Conservation (phyloP, 2,113 vertebrate genomes). For the Cariama cristata region DNA sequence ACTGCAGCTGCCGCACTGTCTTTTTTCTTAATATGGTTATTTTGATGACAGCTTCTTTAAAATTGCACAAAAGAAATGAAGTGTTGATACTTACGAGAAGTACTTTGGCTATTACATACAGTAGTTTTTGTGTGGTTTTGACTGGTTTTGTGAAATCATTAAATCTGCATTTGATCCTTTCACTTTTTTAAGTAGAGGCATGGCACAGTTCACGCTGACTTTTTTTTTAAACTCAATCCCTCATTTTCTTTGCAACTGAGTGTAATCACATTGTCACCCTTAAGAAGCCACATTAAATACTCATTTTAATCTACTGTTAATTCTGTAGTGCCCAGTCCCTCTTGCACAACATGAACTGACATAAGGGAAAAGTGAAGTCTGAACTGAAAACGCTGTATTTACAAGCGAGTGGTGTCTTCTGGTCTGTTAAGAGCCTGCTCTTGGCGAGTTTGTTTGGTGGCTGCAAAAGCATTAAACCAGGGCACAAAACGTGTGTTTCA, state of each 20-base stretch:
- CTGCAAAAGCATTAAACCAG: not conserved
- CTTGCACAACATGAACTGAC: not conserved
- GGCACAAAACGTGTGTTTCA: not conserved
- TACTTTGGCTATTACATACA: not conserved
- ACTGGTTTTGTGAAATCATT: not conserved
- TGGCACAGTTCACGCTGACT: fast-evolving
- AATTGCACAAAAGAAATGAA: not conserved
- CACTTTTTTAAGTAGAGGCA: not conserved
- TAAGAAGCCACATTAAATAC: not conserved
- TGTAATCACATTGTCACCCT: not conserved
- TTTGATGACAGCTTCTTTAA: not conserved
- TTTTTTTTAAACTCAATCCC: not conserved
- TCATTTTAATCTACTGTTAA: not conserved
- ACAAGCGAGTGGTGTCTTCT: not conserved
- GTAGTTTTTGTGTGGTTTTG: not conserved
- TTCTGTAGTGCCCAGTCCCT: not conserved
- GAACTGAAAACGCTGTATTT: fast-evolving
- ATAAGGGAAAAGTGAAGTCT: not conserved
- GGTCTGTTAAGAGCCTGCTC: not conserved
- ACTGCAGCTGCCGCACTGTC: fast-evolving
- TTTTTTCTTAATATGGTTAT: not conserved
- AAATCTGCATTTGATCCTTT: not conserved
- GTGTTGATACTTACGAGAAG: not conserved
- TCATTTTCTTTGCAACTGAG: not conserved
- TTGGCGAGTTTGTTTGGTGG: not conserved